A percentile compares a stretch with the other conserved stretches of the same genome.
Conservation (phyloP, 2,797 vertebrate species). For the Molossus alvarezi region DNA sequence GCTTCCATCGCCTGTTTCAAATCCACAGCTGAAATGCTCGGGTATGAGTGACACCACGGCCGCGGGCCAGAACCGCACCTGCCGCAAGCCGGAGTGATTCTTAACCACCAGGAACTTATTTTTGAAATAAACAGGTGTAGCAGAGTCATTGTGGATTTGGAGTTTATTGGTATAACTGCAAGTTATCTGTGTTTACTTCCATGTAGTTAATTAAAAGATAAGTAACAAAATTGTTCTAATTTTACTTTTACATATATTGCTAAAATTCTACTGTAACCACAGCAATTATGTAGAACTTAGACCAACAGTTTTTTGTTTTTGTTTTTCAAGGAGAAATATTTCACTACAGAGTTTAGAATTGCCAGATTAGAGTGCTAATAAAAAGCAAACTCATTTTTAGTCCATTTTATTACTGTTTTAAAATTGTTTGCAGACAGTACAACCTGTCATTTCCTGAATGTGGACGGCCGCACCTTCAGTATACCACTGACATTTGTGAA, state of each 20-base stretch:
- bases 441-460: neutral
- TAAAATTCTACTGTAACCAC: neutral
- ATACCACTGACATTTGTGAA: neutral
- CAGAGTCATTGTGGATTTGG: neutral
- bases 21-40: neutral
- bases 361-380: neutral
- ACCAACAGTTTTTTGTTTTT: neutral
- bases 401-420: conserved; percentile 44
- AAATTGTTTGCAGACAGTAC: neutral
- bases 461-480: neutral
- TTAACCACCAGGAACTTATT: neutral
- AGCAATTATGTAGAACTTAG: conserved; percentile 6
- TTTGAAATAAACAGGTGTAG: neutral
- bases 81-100: neutral
- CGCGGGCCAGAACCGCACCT: neutral
- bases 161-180: neutral
- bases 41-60: neutral
- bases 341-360: conserved; percentile 7
- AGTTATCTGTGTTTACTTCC: conserved; percentile 10
- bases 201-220: neutral
- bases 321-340: neutral
- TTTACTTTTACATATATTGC: conserved; percentile 10
- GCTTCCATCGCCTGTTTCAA: neutral
- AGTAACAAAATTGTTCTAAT: neutral
- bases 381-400: neutral